Conservation (phyloP, 2,888 invertebrate genomes). For the Ethmia dodecea region DNA sequence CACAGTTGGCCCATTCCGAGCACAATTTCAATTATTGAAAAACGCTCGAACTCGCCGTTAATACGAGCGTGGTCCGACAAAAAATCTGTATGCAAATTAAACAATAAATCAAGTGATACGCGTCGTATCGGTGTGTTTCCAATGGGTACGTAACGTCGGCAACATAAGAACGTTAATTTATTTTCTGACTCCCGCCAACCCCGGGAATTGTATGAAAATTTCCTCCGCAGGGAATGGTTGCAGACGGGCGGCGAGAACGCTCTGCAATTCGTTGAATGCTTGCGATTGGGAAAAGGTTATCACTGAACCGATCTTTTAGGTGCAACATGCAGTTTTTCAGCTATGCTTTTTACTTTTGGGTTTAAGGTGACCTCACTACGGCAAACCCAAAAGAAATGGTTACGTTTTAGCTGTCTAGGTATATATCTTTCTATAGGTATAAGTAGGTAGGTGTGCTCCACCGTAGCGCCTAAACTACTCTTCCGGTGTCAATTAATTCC, state of each 20-base stretch:
- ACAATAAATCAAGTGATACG: slow-evolving; percentile 30
- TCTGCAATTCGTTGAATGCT: too few relatives aligned
- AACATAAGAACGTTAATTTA: slow-evolving; percentile 48
- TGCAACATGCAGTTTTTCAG: too few relatives aligned
- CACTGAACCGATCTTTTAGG: too few relatives aligned
- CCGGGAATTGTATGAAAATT: slow-evolving; percentile 38
- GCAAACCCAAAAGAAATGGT: too few relatives aligned
- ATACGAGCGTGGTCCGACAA: slow-evolving; percentile 17
- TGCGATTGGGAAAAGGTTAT: slow-evolving; percentile 18
- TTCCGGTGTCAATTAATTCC: too few relatives aligned
- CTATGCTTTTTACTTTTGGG: too few relatives aligned
- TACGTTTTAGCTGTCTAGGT: too few relatives aligned
- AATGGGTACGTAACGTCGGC: slow-evolving; percentile 28
- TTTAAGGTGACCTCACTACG: too few relatives aligned
- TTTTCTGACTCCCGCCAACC: slow-evolving; percentile 29
- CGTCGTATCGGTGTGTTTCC: slow-evolving; percentile 22
- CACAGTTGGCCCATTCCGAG: background rate
- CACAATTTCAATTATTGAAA: slow-evolving; percentile 1
- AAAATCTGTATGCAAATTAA: slow-evolving; percentile 32
- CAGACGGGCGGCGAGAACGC: slow-evolving; percentile 15
- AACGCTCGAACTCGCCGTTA: slow-evolving; percentile 2
- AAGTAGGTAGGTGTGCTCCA: too few relatives aligned
- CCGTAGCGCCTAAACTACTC: too few relatives aligned
- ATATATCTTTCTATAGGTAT: too few relatives aligned
- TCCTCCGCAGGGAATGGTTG: slow-evolving; percentile 27